phyloP scores from a whole-genome alignment of 2,888 invertebrate genomes.

The Petrolisthes manimaculis region DNA sequence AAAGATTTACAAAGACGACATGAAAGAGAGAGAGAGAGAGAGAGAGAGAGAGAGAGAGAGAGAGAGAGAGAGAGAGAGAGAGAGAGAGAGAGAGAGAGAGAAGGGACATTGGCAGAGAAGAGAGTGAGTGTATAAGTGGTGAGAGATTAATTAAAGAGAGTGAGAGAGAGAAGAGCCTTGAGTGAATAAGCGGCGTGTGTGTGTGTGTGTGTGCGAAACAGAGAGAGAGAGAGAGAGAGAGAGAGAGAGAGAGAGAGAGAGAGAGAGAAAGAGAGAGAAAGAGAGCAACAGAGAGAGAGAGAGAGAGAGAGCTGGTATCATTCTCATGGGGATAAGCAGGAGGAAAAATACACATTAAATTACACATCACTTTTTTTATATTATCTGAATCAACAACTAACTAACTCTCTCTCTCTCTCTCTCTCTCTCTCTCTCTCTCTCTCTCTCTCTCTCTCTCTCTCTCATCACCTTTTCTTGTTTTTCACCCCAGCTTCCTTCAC shows the following conservation, averaged over 20 bases:
- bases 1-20: background rate
- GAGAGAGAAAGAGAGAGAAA: conserved; percentile 15
- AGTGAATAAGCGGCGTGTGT: background rate
- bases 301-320: background rate
- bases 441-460: conserved; percentile 4
- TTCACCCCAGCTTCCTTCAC: background rate
- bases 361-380: background rate
- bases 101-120: background rate
- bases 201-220: background rate
- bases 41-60: background rate
- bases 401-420: background rate
- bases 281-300: background rate
- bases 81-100: background rate
- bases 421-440: background rate
- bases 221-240: background rate
- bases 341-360: no score
- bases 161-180: background rate
- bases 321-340: background rate
- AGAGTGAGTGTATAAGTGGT: background rate
- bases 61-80: background rate
- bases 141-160: background rate
- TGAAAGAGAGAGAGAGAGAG: background rate
- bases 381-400: background rate
- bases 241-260: background rate
- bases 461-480: background rate